These are phyloP conservation scores for Rhineura floridana DNA, from an alignment of 2,113 vertebrate genomes.

Conservation along the genomic window DNA sequence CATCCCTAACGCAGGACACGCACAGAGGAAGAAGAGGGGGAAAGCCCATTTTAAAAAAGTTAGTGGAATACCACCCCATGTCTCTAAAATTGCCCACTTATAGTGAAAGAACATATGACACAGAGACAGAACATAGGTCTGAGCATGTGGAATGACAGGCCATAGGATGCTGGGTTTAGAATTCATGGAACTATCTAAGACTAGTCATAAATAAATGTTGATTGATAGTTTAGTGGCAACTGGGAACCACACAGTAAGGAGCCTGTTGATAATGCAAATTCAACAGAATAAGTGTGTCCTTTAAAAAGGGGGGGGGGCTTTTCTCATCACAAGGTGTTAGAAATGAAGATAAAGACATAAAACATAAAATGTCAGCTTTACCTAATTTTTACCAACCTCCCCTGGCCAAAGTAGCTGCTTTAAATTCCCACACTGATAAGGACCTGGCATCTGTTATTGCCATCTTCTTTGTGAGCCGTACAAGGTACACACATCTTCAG, in stretches of 20 bases:
- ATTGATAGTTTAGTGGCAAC: constrained; percentile 27
- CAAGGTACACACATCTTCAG: constrained; percentile 29
- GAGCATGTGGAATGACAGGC: background rate
- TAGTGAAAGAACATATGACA: background rate
- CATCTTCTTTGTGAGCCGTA: constrained; percentile 1
- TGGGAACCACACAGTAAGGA: background rate
- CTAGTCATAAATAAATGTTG: constrained; percentile 3
- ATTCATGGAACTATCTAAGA: background rate
- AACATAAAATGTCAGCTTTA: constrained; percentile 42
- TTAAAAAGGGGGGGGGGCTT: background rate
- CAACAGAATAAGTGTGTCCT: background rate
- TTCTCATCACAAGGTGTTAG: constrained; percentile 8
- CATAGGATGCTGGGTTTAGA: background rate
- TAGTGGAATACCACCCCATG: too few relatives aligned
- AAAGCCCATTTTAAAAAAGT: too few relatives aligned
- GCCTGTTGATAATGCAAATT: background rate
- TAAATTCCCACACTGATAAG: constrained; percentile 38
- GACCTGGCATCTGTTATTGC: constrained; percentile 29
- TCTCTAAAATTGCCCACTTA: background rate
- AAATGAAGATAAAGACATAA: constrained; percentile 10
- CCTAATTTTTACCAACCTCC: constrained; percentile 1
- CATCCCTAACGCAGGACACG: too few relatives aligned
- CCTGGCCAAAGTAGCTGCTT: constrained; percentile 35
- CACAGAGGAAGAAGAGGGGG: too few relatives aligned
- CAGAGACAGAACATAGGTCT: background rate